These are phyloP conservation scores for Dyspetes luteomarginatus DNA, from an alignment of 2,888 invertebrate genomes.

Conservation along the genomic window DNA sequence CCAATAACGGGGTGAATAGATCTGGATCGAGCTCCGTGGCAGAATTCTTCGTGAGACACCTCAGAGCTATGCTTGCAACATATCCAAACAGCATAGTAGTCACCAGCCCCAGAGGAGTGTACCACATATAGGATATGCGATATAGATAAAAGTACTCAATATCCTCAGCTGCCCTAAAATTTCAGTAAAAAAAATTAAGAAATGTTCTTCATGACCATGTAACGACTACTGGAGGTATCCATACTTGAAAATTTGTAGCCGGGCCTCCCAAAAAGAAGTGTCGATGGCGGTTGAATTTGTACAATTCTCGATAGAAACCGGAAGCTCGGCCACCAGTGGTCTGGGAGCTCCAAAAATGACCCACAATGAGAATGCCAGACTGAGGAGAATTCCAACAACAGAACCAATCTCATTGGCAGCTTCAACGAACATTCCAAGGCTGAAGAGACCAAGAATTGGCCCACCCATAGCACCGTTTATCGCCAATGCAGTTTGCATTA, in stretches of 20 bases:
- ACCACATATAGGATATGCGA: constrained; percentile 90
- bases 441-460: constrained; percentile 93
- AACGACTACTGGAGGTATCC: too few relatives aligned
- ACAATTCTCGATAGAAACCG: constrained; percentile 72
- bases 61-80: constrained; percentile 83
- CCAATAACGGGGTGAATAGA: constrained; percentile 86
- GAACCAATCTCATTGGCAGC: constrained; percentile 87
- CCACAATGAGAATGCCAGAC: constrained; percentile 69
- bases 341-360: constrained; percentile 67
- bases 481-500: constrained; percentile 88
- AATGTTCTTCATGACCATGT: too few relatives aligned
- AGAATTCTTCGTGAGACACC: constrained; percentile 76
- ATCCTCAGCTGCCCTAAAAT: constrained; percentile 61
- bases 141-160: constrained; percentile 86
- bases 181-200: not conserved
- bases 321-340: constrained; percentile 64
- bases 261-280: constrained; percentile 39
- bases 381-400: constrained; percentile 72
- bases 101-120: constrained; percentile 86
- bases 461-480: constrained; percentile 95
- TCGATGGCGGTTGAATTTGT: constrained; percentile 61
- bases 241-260: constrained; percentile 26
- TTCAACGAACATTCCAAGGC: constrained; percentile 94
- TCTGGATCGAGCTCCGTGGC: constrained; percentile 84
- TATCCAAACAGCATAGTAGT: constrained; percentile 85